Conservation (phyloP, 1,140 invertebrate species). For the Drosophila kepulauana region DNA sequence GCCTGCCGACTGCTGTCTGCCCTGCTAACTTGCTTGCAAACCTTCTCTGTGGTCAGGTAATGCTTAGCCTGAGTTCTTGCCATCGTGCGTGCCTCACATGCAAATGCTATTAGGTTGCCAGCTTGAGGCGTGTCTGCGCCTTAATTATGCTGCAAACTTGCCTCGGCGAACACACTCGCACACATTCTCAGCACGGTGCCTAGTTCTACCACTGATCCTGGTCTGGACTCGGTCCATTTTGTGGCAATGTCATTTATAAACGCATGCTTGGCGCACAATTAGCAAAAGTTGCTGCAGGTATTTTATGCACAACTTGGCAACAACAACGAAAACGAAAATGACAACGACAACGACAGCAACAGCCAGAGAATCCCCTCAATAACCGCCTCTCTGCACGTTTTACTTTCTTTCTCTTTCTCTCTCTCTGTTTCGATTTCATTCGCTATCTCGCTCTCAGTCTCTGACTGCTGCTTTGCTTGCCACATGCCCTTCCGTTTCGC, state of each 20-base stretch:
- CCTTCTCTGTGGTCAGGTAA: constrained; percentile 38
- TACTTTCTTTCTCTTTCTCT: background rate
- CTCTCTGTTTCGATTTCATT: background rate
- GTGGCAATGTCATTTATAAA: constrained; percentile 60
- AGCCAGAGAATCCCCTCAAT: constrained; percentile 8
- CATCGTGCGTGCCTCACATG: constrained; percentile 67
- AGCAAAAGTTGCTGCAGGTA: constrained; percentile 77
- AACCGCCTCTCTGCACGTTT: background rate
- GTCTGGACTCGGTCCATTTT: constrained; percentile 36
- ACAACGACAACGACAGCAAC: background rate
- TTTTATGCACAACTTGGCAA: constrained; percentile 64
- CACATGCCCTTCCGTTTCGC: constrained; percentile 39
- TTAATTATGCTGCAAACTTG: constrained; percentile 80
- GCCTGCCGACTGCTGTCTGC: too few species aligned
- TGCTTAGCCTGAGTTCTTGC: constrained; percentile 27
- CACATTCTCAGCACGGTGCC: background rate
- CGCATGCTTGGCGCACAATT: constrained; percentile 67
- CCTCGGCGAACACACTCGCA: constrained; percentile 26
- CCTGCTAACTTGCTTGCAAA: too few species aligned
- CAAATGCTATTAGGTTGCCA: constrained; percentile 61
- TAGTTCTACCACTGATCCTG: constrained; percentile 20
- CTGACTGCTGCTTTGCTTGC: constrained; percentile 17
- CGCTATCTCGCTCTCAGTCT: constrained; percentile 16
- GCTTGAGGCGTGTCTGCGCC: constrained; percentile 61
- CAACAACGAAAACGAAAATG: constrained; percentile 5